phyloP scores from a whole-genome alignment of 2,888 invertebrate genomes.

The Gymnocheta viridis region DNA sequence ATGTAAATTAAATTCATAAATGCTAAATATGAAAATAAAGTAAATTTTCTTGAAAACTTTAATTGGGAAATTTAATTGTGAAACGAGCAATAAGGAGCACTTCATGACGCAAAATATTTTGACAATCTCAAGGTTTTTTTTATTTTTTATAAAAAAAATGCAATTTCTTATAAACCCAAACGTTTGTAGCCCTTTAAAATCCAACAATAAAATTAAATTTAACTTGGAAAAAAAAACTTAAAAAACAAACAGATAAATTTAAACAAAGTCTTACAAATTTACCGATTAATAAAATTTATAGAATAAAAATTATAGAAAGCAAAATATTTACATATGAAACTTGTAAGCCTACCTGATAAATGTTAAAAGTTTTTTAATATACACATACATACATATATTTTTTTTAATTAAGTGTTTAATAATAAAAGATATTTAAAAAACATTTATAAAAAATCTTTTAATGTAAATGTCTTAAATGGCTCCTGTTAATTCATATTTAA shows the following conservation, averaged over 20 bases:
- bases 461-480: slow-evolving; percentile 58
- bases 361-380: slow-evolving; percentile 54
- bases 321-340: slow-evolving; percentile 7
- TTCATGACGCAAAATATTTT: slow-evolving; percentile 30
- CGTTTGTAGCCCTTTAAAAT: slow-evolving; percentile 65
- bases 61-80: neutral
- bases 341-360: slow-evolving; percentile 61
- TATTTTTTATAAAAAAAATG: neutral
- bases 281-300: slow-evolving; percentile 47
- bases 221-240: slow-evolving; percentile 18
- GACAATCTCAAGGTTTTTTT: slow-evolving; percentile 64
- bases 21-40: neutral
- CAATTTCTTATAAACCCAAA: slow-evolving; percentile 13
- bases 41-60: neutral
- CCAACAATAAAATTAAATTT: slow-evolving; percentile 30
- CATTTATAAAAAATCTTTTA: slow-evolving; percentile 26
- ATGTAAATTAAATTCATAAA: neutral
- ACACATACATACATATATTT: slow-evolving; percentile 19
- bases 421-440: neutral
- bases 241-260: slow-evolving; percentile 16
- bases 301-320: slow-evolving; percentile 16
- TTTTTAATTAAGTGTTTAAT: slow-evolving; percentile 44
- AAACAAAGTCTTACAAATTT: slow-evolving; percentile 26
- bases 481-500: slow-evolving; percentile 49
- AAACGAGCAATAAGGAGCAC: slow-evolving; percentile 23